Evolutionary conservation across 2,888 invertebrate genomes (phyloP), one percentile per base, ranked within the genome.

Genomic region (Danaus chrysippus): DNA sequence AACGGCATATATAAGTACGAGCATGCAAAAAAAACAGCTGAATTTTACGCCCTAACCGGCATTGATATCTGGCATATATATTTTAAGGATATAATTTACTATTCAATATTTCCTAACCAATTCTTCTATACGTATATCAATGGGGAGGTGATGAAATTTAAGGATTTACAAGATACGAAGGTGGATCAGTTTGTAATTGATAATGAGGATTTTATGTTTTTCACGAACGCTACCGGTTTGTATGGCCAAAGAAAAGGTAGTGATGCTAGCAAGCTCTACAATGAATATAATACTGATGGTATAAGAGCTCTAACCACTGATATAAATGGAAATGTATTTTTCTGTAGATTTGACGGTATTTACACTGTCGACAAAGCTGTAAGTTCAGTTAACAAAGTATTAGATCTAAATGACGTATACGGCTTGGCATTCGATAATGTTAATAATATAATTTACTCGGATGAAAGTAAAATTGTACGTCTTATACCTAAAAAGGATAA

Each of bases 1-100:
- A 74, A 84, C 42, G 87, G 88, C 0, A 76, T 87, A 17, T 88
- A 83, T 64, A 86, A 83, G 73, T 87, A 85, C 54, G 74, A 84
- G 53, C 72, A 73, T 1, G 74, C 68, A 10, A 73, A 68, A 0
- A 78, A 87, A 62, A 76, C 75, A 69, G 78, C 79, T 9, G 78
- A 81, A 65, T 68, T 76, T 0, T 59, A 79, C 10, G 80, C 75
- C 1, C 79, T 72, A 19, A 76, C 71, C 55, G 82, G 73, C 1
- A 72, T 66, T 0, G 74, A 84, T 56, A 78, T 87, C 42, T 87
- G 88, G 87, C 72, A 68, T n/a, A 42, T 87, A 19, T 88, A 78
- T 70, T 84, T 73, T 69, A 84, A 85, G 66, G 77, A 87, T 17
- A 70, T 72, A 0, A 17, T 87, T 0, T 88, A 86, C 62, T 88